Percentiles rank a stretch among this genome's conserved stretches.
These are phyloP conservation scores for Megalurothrips usitatus DNA, from an alignment of 2,888 invertebrate genomes.

Conservation along the genomic window DNA sequence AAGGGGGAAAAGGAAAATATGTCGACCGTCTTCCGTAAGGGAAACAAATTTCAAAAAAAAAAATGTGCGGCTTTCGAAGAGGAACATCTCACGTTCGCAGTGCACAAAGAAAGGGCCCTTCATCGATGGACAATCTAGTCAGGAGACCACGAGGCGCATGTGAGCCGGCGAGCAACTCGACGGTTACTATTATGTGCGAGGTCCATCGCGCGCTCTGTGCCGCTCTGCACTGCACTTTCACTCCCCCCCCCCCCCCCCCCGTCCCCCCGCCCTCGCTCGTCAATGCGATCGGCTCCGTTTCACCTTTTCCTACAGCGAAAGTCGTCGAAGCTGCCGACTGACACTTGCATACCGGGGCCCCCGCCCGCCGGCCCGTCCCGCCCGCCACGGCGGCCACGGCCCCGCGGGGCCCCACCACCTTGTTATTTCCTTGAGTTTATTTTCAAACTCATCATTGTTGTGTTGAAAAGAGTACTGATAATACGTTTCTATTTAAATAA, in stretches of 20 bases:
- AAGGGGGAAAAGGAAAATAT: too few relatives aligned
- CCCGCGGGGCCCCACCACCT: too few relatives aligned
- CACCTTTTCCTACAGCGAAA: neutral
- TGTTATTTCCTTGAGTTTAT: neutral
- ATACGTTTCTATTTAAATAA: conserved; percentile 1
- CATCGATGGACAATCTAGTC: too few relatives aligned
- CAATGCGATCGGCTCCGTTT: neutral
- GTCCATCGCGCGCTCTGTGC: neutral
- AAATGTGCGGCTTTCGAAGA: too few relatives aligned
- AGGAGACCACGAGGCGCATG: too few relatives aligned
- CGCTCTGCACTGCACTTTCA: neutral
- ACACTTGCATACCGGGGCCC: neutral
- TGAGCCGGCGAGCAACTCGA: neutral
- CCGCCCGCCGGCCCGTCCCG: neutral
- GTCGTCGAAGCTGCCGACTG: neutral
- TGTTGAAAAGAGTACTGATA: neutral
- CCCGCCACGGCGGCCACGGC: too few relatives aligned
- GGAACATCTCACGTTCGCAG: too few relatives aligned
- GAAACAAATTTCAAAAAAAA: too few relatives aligned
- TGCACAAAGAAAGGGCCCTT: too few relatives aligned
- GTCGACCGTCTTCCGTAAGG: too few relatives aligned
- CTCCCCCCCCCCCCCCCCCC: neutral
- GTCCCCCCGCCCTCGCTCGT: neutral
- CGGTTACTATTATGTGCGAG: neutral
- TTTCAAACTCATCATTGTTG: neutral